Evolutionary conservation across 1,140 invertebrate genomes (phyloP).

Genomic region (Spodoptera frugiperda): DNA sequence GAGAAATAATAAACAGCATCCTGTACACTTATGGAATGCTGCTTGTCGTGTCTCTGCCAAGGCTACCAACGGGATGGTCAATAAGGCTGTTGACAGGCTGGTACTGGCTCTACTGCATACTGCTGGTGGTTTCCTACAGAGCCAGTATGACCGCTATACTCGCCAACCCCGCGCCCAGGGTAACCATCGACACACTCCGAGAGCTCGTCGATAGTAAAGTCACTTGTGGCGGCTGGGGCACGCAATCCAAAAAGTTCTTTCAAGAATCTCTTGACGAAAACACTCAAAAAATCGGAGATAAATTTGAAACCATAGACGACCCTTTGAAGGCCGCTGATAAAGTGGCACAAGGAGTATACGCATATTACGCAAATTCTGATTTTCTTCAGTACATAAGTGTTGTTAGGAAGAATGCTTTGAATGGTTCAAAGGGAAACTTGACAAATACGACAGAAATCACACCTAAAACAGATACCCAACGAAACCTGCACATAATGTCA

Average conservation of each 20-base stretch:
- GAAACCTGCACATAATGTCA: constrained; percentile 92
- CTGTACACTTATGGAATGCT: constrained; percentile 93
- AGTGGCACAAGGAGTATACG: constrained; percentile 90
- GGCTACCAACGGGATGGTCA: constrained; percentile 91
- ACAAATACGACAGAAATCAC: constrained; percentile 61
- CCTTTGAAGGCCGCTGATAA: constrained; percentile 87
- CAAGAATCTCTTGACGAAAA: constrained; percentile 88
- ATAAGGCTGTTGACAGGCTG: constrained; percentile 92
- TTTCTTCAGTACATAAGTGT: constrained; percentile 89
- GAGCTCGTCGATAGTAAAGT: constrained; percentile 89
- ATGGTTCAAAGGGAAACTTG: constrained; percentile 50
- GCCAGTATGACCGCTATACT: constrained; percentile 94
- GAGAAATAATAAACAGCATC: constrained; percentile 89
- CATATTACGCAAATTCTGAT: constrained; percentile 93
- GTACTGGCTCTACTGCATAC: constrained; percentile 94
- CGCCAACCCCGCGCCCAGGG: constrained; percentile 91
- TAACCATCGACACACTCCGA: constrained; percentile 91
- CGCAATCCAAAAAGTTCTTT: constrained; percentile 90
- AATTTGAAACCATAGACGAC: constrained; percentile 88
- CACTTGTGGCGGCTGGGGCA: constrained; percentile 89
- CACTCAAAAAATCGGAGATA: constrained; percentile 88
- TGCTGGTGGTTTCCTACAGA: constrained; percentile 91
- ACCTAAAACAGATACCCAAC: constrained; percentile 68
- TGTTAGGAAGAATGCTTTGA: constrained; percentile 80
- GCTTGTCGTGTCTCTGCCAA: constrained; percentile 91